Base-by-base conservation (phyloP, 35 echinoderm and acorn worm species). In the Acanthaster planci region DNA sequence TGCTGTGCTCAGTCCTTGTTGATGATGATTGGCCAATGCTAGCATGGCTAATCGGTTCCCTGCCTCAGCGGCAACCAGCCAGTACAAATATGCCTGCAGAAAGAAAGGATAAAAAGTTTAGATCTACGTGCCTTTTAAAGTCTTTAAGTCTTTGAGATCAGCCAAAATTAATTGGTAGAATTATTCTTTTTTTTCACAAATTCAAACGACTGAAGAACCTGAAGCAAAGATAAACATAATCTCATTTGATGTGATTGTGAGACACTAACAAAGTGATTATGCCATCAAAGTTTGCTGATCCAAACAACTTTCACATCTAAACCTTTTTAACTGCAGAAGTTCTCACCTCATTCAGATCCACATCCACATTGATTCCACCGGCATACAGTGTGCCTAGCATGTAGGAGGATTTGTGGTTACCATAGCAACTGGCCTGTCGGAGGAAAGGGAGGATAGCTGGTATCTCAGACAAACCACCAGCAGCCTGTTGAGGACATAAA, bases 371-470 rank as follows among this genome's bases (percentile, higher is more conserved):
- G 27, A 93, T 55, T 60, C 95, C 95, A 44, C 84, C 88, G 17
- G 53, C 77, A 40, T 93, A 97, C 29, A 97, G 80, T 14, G 84
- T 86, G n/a, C 83, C 87, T 51, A 97, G 47, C 91, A 93, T 85
- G 29, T 83, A 76, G 7, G 95, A 81, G 12, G 91, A 88, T 52
- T 88, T 22, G 35, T 90, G 52, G 72, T 93, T 81, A 37, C 84
- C 91, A 91, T 90, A 91, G 85, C 95, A 97, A 91, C 91, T 97
- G 3, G 95, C 91, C 50, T 97, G 91, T 58, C 90, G 83, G 26
- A 97, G 39, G 38, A 89, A 51, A 5, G 84, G 54, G 4, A 97
- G 22, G 22, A 93, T 89, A 6, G 47, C 40, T 8, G 57, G 26
- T 9, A 89, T 76, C 21, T 9, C 39, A 18, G 47, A 26, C 56